These are phyloP conservation scores for Cryptocheilus praepositus DNA, from an alignment of 2,888 invertebrate species.

Conservation along the genomic window DNA sequence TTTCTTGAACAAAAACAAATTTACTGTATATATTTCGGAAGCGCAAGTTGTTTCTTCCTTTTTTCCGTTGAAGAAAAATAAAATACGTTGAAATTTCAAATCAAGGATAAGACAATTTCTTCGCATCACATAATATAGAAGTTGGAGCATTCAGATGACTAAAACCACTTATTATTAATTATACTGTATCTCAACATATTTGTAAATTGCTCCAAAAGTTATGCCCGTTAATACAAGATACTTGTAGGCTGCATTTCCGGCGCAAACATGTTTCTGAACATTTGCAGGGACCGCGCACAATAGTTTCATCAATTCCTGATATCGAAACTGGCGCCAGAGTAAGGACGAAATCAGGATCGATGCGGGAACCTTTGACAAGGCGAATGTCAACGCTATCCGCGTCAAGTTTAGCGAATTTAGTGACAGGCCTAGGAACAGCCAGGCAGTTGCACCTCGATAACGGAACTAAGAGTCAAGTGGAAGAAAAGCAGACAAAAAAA, in stretches of 20 bases:
- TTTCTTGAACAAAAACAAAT: too few species aligned
- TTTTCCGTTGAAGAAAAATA: too few species aligned
- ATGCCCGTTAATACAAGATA: background rate
- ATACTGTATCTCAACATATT: too few species aligned
- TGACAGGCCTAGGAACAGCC: conserved; percentile 45
- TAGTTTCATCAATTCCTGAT: conserved; percentile 52
- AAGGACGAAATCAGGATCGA: conserved; percentile 51
- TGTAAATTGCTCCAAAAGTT: background rate
- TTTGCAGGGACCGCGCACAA: conserved; percentile 37
- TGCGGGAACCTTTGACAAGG: conserved; percentile 50
- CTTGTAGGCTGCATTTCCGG: too few species aligned
- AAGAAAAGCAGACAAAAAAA: conserved; percentile 18
- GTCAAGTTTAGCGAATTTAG: conserved; percentile 66
- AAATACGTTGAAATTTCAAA: too few species aligned
- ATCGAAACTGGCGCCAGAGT: conserved; percentile 55
- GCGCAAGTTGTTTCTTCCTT: too few species aligned
- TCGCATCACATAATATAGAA: too few species aligned
- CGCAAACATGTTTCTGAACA: background rate
- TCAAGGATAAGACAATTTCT: too few species aligned
- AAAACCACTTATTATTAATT: too few species aligned
- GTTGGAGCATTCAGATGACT: too few species aligned
- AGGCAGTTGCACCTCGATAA: conserved; percentile 32
- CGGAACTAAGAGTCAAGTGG: conserved; percentile 16
- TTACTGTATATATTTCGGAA: too few species aligned
- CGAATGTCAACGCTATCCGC: conserved; percentile 61